A percentile compares a stretch with the other conserved stretches of the same genome.
Conservation (phyloP, 2,113 vertebrate genomes). For the Phylloscopus whistleri region DNA sequence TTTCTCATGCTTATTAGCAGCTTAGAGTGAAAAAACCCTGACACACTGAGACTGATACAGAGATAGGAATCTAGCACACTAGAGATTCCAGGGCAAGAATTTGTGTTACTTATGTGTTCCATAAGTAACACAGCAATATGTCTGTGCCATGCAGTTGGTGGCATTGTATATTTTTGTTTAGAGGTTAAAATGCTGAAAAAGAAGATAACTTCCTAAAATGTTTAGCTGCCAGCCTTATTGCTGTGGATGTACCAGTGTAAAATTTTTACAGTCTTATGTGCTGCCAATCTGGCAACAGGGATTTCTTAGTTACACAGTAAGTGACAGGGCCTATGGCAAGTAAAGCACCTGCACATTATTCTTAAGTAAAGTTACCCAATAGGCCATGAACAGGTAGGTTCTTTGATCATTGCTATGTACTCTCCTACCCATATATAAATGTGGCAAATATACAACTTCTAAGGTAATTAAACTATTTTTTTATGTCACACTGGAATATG, state of each 20-base stretch:
- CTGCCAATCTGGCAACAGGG: background rate
- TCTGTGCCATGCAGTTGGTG: background rate
- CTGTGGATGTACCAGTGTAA: background rate
- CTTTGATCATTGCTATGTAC: background rate
- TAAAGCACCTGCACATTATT: background rate
- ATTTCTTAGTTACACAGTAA: background rate
- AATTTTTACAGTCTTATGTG: accelerated
- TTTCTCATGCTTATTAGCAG: background rate
- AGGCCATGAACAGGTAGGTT: background rate
- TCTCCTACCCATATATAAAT: background rate
- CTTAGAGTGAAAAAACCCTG: background rate
- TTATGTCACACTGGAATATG: background rate
- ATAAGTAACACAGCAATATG: background rate
- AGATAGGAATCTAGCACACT: background rate
- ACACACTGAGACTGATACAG: background rate
- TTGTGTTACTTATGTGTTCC: no score
- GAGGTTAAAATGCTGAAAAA: background rate
- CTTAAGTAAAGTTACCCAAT: background rate
- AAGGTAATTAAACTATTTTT: background rate
- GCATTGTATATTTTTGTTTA: background rate
- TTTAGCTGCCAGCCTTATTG: background rate
- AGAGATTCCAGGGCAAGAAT: background rate
- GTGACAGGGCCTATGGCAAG: background rate
- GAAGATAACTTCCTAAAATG: background rate
- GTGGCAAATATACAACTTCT: background rate